Evolutionary conservation across 2,888 invertebrate genomes (phyloP), one percentile per base, ranked within the genome.

Genomic region (Octonoba sinensis): DNA sequence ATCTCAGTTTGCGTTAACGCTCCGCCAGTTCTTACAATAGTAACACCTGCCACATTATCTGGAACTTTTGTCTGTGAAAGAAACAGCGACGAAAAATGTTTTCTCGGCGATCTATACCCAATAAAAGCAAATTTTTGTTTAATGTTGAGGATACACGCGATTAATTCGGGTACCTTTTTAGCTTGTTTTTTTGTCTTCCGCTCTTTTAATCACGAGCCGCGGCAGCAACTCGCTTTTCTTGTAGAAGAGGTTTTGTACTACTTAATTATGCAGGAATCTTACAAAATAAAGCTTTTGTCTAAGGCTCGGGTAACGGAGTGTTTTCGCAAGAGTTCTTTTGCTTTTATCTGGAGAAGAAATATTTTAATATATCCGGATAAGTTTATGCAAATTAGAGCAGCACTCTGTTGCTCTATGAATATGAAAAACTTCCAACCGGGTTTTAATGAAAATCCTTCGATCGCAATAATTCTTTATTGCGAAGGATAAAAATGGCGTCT

Each of bases 61-160:
- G 18, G 24, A 81, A 77, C 76, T 77, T 77, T 77, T 77, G 76
- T 77, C 57, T 70, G 18, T 51, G 60, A 44, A 73, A 81, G 79
- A 74, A 81, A 81, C 79, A 81, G 62, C 73, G 73, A 67, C 67
- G 73, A 73, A 81, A 81, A 81, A 81, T 81, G 79, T 81, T 81
- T 81, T 81, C 69, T 56, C 36, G 67, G 69, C 67, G 79, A 81
- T 81, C 79, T 73, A 73, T 73, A 69, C 79, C 54, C 79, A 81
- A 81, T 81, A 81, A 81, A 81, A 81, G 79, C 79, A 81, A 62
- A 81, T 81, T 81, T 81, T 81, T 81, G 79, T 81, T 81, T 81
- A 73, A 66, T 77, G 75, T 75, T 67, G 69, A 56, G 56, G 73
- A 70, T 70, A 70, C 77, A 77, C 60, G 60, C 79, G 67, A 81